Base-by-base conservation (phyloP, 2,888 invertebrate genomes). In the Thecophora atra region DNA sequence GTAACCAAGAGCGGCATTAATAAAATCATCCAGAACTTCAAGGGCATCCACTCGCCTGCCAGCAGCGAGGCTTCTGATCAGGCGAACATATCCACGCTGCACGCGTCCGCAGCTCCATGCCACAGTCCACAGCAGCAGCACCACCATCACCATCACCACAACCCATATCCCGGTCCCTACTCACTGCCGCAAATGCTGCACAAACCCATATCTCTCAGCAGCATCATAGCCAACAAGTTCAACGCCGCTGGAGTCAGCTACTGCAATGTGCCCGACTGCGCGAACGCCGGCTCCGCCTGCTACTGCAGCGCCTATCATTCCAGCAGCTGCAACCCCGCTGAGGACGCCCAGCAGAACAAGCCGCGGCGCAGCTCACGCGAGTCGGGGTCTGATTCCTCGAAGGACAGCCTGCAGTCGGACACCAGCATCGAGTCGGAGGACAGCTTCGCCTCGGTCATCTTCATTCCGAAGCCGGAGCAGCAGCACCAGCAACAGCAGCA, bases 351-450 rank as follows among this genome's bases (percentile, higher is more conserved):
- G 28, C 87, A 76, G 83, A 88, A 87, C 76, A 84, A 88, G 86
- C 77, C 94, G 81, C 88, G 96, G 72, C 89, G 95, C 69, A 91
- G 92, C 80, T 95, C 95, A 0, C 91, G 91, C 77, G 96, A 96
- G 85, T 95, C 95, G 79, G 95, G 95, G 17, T 96, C 96, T 2
- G 94, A 94, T 83, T 94, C 94, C 7, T 94, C 94, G 2, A 94
- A 94, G 86, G 94, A 94, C 79, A 94, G 96, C 83, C 89, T 96
- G 73, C 96, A 96, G 86, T 96, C 96, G 84, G 97, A 97, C 83
- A 96, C 96, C 1, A 96, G 96, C 87, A 94, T 96, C 47, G 97
- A 97, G 85, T 95, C 95, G 1, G 96, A 97, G 85, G 96, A 97
- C 82, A 96, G 95, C 85, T 95, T 96, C 82, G 95, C 96, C 72